Evolutionary conservation across 2,113 vertebrate genomes (phyloP), one percentile per base, ranked within the genome.

Genomic region (Halcyon senegalensis): DNA sequence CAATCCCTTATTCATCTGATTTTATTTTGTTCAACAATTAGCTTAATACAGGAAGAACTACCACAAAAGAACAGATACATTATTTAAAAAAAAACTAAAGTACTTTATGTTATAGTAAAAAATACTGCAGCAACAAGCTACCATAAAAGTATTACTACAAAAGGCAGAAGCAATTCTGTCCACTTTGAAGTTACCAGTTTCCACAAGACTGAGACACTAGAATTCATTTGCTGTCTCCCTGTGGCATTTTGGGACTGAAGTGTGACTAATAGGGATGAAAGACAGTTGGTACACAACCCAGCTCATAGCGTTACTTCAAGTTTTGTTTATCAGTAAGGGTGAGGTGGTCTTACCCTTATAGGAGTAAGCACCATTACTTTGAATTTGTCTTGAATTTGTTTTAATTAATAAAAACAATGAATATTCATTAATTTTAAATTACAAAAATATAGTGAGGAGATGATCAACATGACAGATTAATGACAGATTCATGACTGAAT

Each of bases 171-270:
- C 63, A 81, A 74, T 77, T 76, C 24, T 58, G 13, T 50, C 55
- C 7, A 6, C 50, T 87, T 56, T 35, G 69, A 70, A 89, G 17
- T 73, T 85, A 63, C 11, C 50, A 44, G 8, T 73, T 84, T 82
- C 39, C 58, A 63, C 14, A 69, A 51, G 39, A 39, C 21, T 7
- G 7, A 59, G 74, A 86, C 64, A 14, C 16, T 43, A 35, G 28
- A 83, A 84, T 70, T 66, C 0, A 0, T 72, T 89, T 0, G 0
- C 58, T 75, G 23, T 78, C 28, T 70, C 73, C 41, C 39, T 66
- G 1, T 18, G 41, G 43, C 46, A 81, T 77, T 89, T 86, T 39
- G 37, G 5, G 24, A 67, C n/a, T 18, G 41, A 81, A 75, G 51
- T 5, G 30, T 48, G 43, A 78, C n/a, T 63, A 15, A 58, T 0